A percentile compares a stretch with the other conserved stretches of the same genome.
phyloP scores from a whole-genome alignment of 2,888 invertebrate species.

The Coecobrya sp. region DNA sequence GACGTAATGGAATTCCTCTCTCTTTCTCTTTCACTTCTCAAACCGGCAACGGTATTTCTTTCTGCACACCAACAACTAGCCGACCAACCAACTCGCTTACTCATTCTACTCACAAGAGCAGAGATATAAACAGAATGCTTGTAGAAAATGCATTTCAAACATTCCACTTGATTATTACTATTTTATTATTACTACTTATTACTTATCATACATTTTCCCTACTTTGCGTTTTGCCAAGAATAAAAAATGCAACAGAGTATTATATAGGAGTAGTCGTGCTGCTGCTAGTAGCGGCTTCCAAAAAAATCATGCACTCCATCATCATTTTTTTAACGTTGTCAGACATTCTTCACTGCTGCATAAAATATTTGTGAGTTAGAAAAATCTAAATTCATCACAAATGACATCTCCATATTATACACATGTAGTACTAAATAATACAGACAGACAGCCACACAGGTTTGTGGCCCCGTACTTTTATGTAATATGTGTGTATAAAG shows the following conservation, averaged over 20 bases:
- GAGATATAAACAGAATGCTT: constrained; percentile 23
- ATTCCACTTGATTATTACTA: constrained; percentile 35
- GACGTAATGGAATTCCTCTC: constrained; percentile 63
- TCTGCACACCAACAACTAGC: neutral
- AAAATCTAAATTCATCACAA: constrained; percentile 26
- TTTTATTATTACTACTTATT: constrained; percentile 35
- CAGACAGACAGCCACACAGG: neutral
- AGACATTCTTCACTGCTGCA: neutral
- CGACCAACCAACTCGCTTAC: constrained; percentile 20
- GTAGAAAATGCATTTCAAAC: constrained; percentile 38
- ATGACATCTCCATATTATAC: constrained; percentile 27
- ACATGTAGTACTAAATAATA: neutral
- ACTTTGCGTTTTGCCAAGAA: constrained; percentile 5
- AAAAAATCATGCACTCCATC: neutral
- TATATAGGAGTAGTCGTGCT: too few species aligned
- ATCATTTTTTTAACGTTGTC: neutral
- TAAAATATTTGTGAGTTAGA: constrained; percentile 12
- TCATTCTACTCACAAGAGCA: neutral
- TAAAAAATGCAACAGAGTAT: constrained; percentile 10
- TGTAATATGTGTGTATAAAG: neutral
- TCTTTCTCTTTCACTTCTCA: constrained; percentile 4
- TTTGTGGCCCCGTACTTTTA: too few species aligned
- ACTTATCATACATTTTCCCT: constrained; percentile 10
- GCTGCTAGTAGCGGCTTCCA: neutral
- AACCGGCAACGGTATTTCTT: constrained; percentile 9